These are phyloP conservation scores for Phoeniculus purpureus DNA, from an alignment of 2,797 vertebrate genomes.

Conservation along the genomic window DNA sequence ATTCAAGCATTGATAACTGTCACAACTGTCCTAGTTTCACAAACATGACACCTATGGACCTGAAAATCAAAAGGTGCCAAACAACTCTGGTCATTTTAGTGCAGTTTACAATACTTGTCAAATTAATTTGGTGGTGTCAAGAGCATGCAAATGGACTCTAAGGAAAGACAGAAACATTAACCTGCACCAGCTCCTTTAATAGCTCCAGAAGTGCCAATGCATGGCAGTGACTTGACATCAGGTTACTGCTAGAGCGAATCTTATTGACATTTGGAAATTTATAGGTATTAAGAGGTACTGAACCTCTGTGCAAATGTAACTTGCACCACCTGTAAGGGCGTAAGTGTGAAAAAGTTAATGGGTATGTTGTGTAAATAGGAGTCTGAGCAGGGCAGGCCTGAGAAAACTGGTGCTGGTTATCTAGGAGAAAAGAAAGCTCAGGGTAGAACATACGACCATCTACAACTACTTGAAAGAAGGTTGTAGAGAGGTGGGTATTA, in stretches of 20 bases:
- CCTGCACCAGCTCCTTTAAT: background rate
- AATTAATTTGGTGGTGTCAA: background rate
- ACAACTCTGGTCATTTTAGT: background rate
- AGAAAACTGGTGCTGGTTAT: background rate
- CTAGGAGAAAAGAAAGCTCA: too few relatives aligned
- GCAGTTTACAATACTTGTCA: background rate
- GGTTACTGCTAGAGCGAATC: background rate
- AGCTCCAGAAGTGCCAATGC: background rate
- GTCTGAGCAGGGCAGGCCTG: background rate
- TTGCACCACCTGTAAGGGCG: background rate
- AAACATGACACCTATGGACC: background rate
- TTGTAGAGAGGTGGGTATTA: too few relatives aligned
- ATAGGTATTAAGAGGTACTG: background rate
- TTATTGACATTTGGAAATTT: background rate
- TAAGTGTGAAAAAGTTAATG: background rate
- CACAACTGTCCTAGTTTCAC: background rate
- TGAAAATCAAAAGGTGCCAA: background rate
- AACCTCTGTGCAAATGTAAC: background rate
- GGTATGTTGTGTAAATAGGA: background rate
- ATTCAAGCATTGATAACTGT: background rate
- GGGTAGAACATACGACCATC: too few relatives aligned
- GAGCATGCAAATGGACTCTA: background rate
- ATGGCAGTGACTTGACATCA: background rate
- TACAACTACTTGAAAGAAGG: too few relatives aligned
- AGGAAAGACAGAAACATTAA: background rate